Base-by-base conservation (phyloP, 1,140 invertebrate genomes). In the Temnothorax longispinosus region DNA sequence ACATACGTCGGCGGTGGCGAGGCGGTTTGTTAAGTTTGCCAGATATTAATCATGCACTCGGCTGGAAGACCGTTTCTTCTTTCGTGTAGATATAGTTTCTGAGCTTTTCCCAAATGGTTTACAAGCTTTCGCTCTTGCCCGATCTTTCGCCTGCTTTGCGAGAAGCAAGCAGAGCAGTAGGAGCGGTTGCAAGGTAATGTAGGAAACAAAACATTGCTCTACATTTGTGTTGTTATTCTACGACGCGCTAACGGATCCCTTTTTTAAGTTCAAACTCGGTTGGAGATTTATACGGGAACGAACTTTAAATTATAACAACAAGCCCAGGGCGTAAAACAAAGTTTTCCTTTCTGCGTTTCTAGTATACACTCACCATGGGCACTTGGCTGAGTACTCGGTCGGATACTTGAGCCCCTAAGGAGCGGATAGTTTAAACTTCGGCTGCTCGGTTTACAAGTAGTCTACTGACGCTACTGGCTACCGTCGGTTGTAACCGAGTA, bases 11-110 rank as follows among this genome's bases (percentile, higher is more conserved):
- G 41, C 64, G 77, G 27, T 72, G 64, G 58, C 52, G 78, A 72
- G 27, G 50, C 86, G 74, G 86, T 89, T 87, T 78, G 85, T 89
- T 89, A 89, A 88, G 81, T 88, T 89, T 81, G 52, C 87, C 81
- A 75, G 35, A 44, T 75, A 86, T 89, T 88, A 89, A 89, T 89
- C 86, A 89, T 88, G 74, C 75, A 76, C 88, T 86, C 81, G 85
- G 81, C 21, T 72, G 47, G 41, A 54, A 69, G n/a, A 41, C 54
- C 69, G 56, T 38, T 80, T 76, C 72, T 56, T 71, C 35, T 38
- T 56, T 81, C 65, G 15, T 21, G 21, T 58, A 41, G 64, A 71
- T 71, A 44, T 50, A 81, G 21, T 35, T 15, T 65, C 44, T 27
- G 44, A 38, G 62, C 77, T 75, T 47, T 60, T 21, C 27, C 10